Conservation (phyloP, 2,888 invertebrate species). For the Thysanoteuthis rhombus region DNA sequence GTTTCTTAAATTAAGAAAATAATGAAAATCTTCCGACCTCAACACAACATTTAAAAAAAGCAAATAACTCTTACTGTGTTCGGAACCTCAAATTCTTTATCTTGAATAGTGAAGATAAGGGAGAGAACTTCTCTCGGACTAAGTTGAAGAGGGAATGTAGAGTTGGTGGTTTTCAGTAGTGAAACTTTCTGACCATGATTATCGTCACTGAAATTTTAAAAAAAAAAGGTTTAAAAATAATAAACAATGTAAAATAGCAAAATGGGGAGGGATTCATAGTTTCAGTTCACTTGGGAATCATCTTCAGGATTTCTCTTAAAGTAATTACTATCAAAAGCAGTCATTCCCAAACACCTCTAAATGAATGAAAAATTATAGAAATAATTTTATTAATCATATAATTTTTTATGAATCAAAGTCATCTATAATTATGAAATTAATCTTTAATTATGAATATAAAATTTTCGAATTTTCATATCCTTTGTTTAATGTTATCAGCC, state of each 20-base stretch:
- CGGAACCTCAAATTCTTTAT: conserved; percentile 31
- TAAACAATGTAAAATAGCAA: not conserved
- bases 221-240: not conserved
- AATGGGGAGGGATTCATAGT: not conserved
- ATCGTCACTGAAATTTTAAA: conserved; percentile 1
- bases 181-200: conserved; percentile 31
- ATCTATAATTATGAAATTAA: too few species aligned
- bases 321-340: too few species aligned
- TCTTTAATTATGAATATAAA: too few species aligned
- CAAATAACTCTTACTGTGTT: not conserved
- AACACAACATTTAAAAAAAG: not conserved
- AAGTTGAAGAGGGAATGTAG: conserved; percentile 39
- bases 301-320: not conserved
- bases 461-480: too few species aligned
- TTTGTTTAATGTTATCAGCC: too few species aligned
- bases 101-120: conserved; percentile 38
- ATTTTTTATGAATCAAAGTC: too few species aligned
- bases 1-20: too few species aligned
- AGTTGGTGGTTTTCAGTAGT: not conserved
- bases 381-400: too few species aligned
- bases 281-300: not conserved
- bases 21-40: too few species aligned
- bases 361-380: too few species aligned
- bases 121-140: conserved; percentile 40
- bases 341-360: too few species aligned